These are phyloP conservation scores for Austrofundulus limnaeus DNA, from an alignment of 2,113 vertebrate species.

Conservation along the genomic window DNA sequence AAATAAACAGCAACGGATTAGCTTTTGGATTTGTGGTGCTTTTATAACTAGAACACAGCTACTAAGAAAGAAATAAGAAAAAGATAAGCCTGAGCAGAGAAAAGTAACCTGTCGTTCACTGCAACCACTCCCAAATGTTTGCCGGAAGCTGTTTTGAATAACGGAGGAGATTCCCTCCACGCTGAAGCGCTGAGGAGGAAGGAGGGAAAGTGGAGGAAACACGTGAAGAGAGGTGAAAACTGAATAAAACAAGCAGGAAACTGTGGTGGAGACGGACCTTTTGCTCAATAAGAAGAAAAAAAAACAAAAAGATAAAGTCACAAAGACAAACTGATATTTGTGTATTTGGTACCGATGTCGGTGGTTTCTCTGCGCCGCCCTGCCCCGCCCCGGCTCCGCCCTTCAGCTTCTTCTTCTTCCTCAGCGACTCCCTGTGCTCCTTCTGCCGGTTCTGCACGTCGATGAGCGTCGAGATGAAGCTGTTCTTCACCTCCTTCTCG, in stretches of 20 bases:
- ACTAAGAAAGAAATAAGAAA: background rate
- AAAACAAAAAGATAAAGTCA: background rate
- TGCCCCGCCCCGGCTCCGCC: conserved; percentile 79
- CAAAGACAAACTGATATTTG: background rate
- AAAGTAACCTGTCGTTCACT: conserved; percentile 93
- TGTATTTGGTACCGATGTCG: conserved; percentile 71
- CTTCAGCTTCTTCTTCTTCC: conserved; percentile 91
- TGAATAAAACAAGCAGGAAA: background rate
- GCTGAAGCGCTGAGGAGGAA: conserved; percentile 91
- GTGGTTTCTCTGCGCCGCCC: conserved; percentile 80
- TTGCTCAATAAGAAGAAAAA: background rate
- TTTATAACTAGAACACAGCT: background rate
- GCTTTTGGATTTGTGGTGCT: background rate
- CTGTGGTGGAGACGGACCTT: background rate
- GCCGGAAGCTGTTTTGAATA: conserved; percentile 97
- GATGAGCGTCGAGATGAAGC: conserved; percentile 95
- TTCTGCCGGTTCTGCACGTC: conserved; percentile 97
- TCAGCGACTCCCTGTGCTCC: conserved; percentile 88
- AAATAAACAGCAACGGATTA: background rate
- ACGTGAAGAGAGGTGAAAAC: background rate
- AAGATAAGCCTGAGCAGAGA: background rate
- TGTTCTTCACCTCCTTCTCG: conserved; percentile 98
- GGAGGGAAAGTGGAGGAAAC: conserved; percentile 50
- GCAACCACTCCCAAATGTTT: conserved; percentile 92
- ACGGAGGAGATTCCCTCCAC: conserved; percentile 96